Percentiles rank a stretch among this genome's conserved stretches.
phyloP scores from a whole-genome alignment of 2,797 vertebrate genomes.

The Taenioides sp. region DNA sequence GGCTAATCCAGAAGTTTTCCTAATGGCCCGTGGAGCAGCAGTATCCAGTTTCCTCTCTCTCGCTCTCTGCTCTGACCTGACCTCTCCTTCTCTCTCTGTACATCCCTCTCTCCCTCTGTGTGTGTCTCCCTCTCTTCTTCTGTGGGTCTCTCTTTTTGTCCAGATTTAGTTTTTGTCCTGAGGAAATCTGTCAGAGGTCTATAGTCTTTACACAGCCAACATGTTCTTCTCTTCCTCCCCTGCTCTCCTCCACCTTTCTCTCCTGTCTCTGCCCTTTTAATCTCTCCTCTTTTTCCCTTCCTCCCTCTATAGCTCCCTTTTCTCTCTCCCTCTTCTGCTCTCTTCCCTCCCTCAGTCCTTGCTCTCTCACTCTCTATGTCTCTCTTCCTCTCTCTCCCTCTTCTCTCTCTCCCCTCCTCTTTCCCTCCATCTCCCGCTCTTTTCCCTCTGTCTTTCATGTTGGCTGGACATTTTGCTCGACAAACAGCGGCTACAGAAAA shows the following conservation, averaged over 20 bases:
- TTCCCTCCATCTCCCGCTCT: constrained; percentile 16
- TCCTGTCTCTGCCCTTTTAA: too few relatives aligned
- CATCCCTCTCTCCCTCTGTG: constrained; percentile 17
- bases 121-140: not conserved
- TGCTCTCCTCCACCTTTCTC: not conserved
- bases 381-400: not conserved
- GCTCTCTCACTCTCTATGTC: too few relatives aligned
- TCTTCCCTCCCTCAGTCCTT: too few relatives aligned
- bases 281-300: too few relatives aligned
- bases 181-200: constrained; percentile 51
- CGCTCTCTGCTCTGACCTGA: constrained; percentile 45
- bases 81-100: constrained; percentile 2
- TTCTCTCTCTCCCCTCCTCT: not conserved
- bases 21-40: constrained; percentile 29
- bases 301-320: too few relatives aligned
- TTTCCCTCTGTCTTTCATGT: constrained; percentile 46
- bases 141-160: constrained; percentile 28
- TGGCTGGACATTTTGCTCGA: constrained; percentile 54
- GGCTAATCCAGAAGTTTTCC: not conserved
- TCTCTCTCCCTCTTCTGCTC: too few relatives aligned
- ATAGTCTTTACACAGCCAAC: constrained; percentile 21
- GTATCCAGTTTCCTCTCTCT: constrained; percentile 33
- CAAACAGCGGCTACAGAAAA: constrained; percentile 15
- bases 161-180: constrained; percentile 35
- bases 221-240: constrained; percentile 2